Conservation (phyloP, 2,797 vertebrate genomes). For the Taenioides sp. region DNA sequence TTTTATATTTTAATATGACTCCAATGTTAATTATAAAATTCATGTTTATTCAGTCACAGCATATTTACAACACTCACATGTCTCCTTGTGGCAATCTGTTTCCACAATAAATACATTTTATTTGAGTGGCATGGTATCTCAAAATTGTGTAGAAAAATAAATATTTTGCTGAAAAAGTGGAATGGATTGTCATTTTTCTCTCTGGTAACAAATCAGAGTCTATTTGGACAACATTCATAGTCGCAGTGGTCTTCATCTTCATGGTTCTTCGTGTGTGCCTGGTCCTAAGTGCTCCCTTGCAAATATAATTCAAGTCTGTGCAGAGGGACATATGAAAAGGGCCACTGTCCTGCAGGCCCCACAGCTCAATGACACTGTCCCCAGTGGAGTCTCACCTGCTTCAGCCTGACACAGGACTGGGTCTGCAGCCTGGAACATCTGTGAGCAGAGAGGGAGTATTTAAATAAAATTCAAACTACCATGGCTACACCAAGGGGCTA, state of each 20-base stretch:
- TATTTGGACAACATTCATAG: conserved; percentile 90
- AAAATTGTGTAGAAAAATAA: conserved; percentile 85
- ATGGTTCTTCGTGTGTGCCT: conserved; percentile 77
- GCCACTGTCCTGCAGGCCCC: conserved; percentile 52
- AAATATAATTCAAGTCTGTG: conserved; percentile 55
- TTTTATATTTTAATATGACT: background rate
- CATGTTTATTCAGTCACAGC: conserved; percentile 91
- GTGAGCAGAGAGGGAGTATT: conserved; percentile 30
- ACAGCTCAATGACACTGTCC: conserved; percentile 28
- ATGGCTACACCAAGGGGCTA: background rate
- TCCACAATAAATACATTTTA: conserved; percentile 98
- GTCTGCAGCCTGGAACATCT: conserved; percentile 48
- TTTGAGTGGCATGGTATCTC: conserved; percentile 61
- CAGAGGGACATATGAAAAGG: conserved; percentile 54
- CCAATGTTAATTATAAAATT: conserved; percentile 38
- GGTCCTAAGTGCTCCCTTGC: conserved; percentile 87
- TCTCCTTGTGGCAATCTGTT: conserved; percentile 90
- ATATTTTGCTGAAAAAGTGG: conserved; percentile 68
- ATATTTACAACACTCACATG: conserved; percentile 96
- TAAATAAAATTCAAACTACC: background rate
- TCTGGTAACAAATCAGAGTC: conserved; percentile 48
- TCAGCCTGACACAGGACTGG: conserved; percentile 32
- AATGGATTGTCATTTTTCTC: conserved; percentile 64
- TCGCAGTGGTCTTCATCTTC: conserved; percentile 74
- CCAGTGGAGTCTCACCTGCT: conserved; percentile 27